Base-by-base conservation (phyloP, 2,888 invertebrate species). In the Leucophenga montana region DNA sequence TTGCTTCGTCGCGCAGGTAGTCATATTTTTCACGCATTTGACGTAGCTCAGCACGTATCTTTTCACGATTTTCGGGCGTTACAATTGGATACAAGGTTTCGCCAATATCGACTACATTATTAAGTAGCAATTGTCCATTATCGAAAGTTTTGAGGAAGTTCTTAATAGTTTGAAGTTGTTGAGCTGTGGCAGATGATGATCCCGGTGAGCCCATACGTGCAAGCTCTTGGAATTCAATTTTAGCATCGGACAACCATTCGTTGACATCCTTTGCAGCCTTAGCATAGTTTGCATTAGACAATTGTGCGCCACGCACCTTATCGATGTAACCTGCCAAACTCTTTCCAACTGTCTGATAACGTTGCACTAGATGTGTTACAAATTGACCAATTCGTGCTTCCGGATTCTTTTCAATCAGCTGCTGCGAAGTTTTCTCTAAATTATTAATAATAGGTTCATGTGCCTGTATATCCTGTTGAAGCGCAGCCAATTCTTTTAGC, bases 71-170 rank as follows among this genome's bases (percentile, higher is more conserved):
- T 82, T 96, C 95, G 1, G 95, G 94, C 0, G 94, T 95, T 9
- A 97, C 94, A 54, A 95, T 93, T 13, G 95, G 93, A 83, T 97
- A 97, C 11, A 98, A 89, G 5, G 94, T 92, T 89, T 98, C 98
- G 0, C 97, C 97, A 68, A 94, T 92, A 87, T 95, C 95, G 0
- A 96, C 93, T 0, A 95, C 95, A 78, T 91, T 92, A 79, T 95
- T 95, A 0, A 97, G 88, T 50, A 96, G 89, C 39, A 90, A 89
- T 84, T 95, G 95, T 0, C 97, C 97, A 67, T 92, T 90, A 79
- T 97, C 96, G 78, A 95, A 93, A 82, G 91, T 92, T 61, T 86
- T 86, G 1, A 89, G 68, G 70, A 87, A 88, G 48, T 84, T 83
- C 82, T 94, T 95, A 13, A 96, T 89, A 80, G 94, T 94, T 76